These are phyloP conservation scores for Sesamia inferens DNA, from an alignment of 2,888 invertebrate species.

Conservation along the genomic window DNA sequence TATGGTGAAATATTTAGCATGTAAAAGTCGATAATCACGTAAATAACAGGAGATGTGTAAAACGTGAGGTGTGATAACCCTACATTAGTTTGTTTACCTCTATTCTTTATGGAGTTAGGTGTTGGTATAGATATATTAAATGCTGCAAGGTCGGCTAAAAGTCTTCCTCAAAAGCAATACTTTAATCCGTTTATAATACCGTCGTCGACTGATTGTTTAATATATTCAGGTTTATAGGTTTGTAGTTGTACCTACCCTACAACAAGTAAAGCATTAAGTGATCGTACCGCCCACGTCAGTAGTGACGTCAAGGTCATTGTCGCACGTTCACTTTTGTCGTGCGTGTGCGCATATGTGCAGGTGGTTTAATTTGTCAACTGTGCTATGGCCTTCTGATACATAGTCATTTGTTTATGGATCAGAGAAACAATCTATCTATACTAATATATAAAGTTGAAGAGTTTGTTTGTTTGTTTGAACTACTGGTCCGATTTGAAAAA, in stretches of 20 bases:
- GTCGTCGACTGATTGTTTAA: neutral
- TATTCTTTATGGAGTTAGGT: too few relatives aligned
- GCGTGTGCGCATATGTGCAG: constrained; percentile 47
- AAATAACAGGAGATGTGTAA: too few relatives aligned
- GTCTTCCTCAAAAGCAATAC: neutral
- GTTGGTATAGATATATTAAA: neutral
- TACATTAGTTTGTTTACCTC: too few relatives aligned
- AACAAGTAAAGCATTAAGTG: constrained; percentile 36
- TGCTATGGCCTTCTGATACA: constrained; percentile 33
- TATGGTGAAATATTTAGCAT: too few relatives aligned
- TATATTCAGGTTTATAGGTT: neutral
- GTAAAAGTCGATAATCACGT: too few relatives aligned
- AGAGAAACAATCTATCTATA: neutral
- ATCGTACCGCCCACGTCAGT: constrained; percentile 48
- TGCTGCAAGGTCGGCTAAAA: neutral
- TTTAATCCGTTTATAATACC: neutral
- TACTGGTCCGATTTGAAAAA: too few relatives aligned
- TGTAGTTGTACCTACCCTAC: constrained; percentile 1
- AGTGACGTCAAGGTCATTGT: constrained; percentile 53
- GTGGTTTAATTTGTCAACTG: constrained; percentile 52
- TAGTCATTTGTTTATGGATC: neutral
- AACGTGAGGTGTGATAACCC: too few relatives aligned
- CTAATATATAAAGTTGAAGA: too few relatives aligned
- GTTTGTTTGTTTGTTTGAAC: too few relatives aligned
- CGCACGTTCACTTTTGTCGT: constrained; percentile 58